Base-by-base conservation (phyloP, 1,140 invertebrate genomes). In the Ceratoteleas bidentatus region DNA sequence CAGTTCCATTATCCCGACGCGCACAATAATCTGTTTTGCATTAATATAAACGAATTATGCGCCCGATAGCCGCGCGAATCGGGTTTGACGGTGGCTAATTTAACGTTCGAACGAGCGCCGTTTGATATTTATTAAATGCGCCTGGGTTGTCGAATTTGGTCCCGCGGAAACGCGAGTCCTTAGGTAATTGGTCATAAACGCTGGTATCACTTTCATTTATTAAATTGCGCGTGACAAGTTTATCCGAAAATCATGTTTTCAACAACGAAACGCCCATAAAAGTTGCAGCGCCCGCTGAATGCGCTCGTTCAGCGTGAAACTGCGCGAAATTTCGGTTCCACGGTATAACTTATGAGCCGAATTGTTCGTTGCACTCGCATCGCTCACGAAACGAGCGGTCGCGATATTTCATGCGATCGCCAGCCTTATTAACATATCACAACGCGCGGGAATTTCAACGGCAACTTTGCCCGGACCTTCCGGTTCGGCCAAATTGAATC, bases 141-240 rank as follows among this genome's bases (percentile, higher is more conserved):
- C 15, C 49, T 38, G 38, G 43, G 54, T 60, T 45, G 45, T 15
- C 66, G n/a, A 50, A 50, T 60, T 36, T 60, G 66, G 38, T 11
- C 14, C 45, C 0, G 24, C 43, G 45, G 10, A 50, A 69, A 38
- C 13, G 10, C 6, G 14, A 38, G 61, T 5, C 7, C 45, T 77
- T 77, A 53, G 52, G 52, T 62, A 69, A 77, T 62, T 70, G 58
- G 58, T 70, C 53, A 58, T 70, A 64, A 78, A 69, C 10, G 74
- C 43, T n/a, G 40, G 14, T 58, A 65, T 78, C 66, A 78, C 75
- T 78, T 78, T 78, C 75, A 53, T 78, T 58, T 57, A 52, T 66
- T 53, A 72, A 78, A 78, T 78, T 72, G 75, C n/a, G 66, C 75
- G 66, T 72, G 66, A 72, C 66, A 72, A 60, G 61, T 53, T 64